Evolutionary conservation across 2,888 invertebrate genomes (phyloP).

Genomic region (Chymomyza procnemis): DNA sequence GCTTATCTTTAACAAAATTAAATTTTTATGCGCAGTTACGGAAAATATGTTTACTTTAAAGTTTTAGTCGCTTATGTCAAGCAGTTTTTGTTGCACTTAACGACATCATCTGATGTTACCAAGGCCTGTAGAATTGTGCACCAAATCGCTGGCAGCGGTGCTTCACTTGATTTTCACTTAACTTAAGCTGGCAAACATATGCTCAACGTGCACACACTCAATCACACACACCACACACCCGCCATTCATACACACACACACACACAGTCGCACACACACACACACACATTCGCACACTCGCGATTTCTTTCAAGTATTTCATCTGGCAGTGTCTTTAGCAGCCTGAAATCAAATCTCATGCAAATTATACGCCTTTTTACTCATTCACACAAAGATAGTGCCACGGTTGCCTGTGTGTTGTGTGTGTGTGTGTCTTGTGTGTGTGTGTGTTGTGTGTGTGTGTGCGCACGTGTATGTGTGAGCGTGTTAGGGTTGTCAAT

Average conservation of each 20-base stretch:
- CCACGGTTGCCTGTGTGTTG: neutral
- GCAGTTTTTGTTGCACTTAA: too few relatives aligned
- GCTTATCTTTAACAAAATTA: too few relatives aligned
- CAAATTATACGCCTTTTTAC: constrained; percentile 69
- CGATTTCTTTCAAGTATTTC: constrained; percentile 10
- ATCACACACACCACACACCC: constrained; percentile 1
- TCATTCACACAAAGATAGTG: constrained; percentile 52
- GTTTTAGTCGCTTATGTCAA: too few relatives aligned
- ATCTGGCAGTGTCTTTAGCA: constrained; percentile 25
- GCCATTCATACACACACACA: constrained; percentile 4
- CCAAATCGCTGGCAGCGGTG: too few relatives aligned
- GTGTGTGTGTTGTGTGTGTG: constrained; percentile 10
- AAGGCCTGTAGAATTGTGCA: neutral
- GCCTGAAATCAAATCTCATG: constrained; percentile 66
- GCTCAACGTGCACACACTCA: neutral
- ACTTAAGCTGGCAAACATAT: neutral
- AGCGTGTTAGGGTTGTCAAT: neutral
- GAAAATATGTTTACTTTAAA: too few relatives aligned
- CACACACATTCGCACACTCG: neutral
- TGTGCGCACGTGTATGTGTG: neutral
- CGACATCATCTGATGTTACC: too few relatives aligned
- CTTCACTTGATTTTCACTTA: constrained; percentile 14
- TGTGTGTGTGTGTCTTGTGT: constrained; percentile 38
- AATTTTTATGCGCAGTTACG: too few relatives aligned
- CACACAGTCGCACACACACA: neutral